phyloP scores from a whole-genome alignment of 2,797 vertebrate genomes.

The Amazona ochrocephala region DNA sequence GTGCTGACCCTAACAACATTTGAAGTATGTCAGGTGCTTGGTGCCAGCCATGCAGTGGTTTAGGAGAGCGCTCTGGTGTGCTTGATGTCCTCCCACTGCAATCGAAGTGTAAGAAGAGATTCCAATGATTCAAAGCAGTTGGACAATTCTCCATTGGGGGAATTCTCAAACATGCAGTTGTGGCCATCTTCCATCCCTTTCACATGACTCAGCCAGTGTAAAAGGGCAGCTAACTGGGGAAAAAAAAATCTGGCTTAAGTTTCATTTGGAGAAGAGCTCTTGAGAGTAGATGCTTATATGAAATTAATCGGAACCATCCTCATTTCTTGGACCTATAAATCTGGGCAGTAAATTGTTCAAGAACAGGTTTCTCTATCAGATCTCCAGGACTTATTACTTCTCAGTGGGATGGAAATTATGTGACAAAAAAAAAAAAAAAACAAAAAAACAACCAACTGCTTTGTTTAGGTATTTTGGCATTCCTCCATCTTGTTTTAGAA shows the following conservation, averaged over 20 bases:
- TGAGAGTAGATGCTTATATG: conserved; percentile 22
- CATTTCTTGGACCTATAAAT: conserved; percentile 57
- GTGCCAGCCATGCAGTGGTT: background rate
- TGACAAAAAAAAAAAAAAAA: background rate
- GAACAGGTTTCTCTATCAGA: conserved; percentile 50
- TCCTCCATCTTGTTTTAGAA: conserved; percentile 39
- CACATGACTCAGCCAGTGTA: background rate
- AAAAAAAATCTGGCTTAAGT: background rate
- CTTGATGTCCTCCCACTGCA: background rate
- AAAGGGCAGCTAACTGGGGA: background rate
- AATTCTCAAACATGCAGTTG: background rate
- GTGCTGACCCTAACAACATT: background rate
- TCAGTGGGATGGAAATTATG: conserved; percentile 36
- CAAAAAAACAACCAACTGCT: background rate
- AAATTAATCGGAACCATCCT: conserved; percentile 65
- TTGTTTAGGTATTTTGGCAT: conserved; percentile 56
- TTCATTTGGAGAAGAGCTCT: background rate
- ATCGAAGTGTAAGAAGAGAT: background rate
- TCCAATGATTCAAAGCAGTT: background rate
- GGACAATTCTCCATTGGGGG: background rate
- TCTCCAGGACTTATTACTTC: conserved; percentile 54
- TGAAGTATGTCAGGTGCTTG: background rate
- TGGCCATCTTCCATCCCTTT: conserved; percentile 18
- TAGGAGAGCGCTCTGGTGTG: background rate
- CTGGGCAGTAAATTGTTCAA: conserved; percentile 40